phyloP scores from a whole-genome alignment of 2,888 invertebrate genomes.

The Plebejus argus region DNA sequence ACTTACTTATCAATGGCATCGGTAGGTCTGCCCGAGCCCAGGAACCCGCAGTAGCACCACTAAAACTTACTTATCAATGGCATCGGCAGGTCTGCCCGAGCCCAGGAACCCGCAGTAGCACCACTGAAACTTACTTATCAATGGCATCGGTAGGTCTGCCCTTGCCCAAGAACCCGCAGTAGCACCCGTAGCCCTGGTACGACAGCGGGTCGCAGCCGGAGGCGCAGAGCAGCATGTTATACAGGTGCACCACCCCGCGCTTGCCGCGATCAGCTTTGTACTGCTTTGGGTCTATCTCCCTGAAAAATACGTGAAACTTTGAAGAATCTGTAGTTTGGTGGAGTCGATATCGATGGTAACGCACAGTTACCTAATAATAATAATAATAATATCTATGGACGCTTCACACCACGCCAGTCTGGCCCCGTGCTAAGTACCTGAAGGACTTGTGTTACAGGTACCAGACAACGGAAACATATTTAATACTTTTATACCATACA shows the following conservation, averaged over 20 bases:
- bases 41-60: slow-evolving; percentile 94
- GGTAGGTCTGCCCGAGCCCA: slow-evolving; percentile 88
- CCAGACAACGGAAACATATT: no score
- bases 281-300: slow-evolving; percentile 57
- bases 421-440: no score
- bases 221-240: slow-evolving; percentile 92
- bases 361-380: no score
- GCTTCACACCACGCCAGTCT: no score
- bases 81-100: slow-evolving; percentile 88
- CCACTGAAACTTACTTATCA: slow-evolving; percentile 87
- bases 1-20: slow-evolving; percentile 90
- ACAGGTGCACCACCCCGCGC: slow-evolving; percentile 88
- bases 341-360: no score
- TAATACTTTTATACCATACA: no score
- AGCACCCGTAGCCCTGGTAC: slow-evolving; percentile 94
- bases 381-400: no score
- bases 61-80: slow-evolving; percentile 88
- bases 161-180: slow-evolving; percentile 92
- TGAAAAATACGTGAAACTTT: slow-evolving; percentile 44
- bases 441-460: no score
- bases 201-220: slow-evolving; percentile 91
- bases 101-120: slow-evolving; percentile 95
- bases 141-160: slow-evolving; percentile 90
- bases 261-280: slow-evolving; percentile 80
- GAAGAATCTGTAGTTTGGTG: background rate